Conservation (phyloP, 2,113 vertebrate species). For the Boleophthalmus pectinirostris region DNA sequence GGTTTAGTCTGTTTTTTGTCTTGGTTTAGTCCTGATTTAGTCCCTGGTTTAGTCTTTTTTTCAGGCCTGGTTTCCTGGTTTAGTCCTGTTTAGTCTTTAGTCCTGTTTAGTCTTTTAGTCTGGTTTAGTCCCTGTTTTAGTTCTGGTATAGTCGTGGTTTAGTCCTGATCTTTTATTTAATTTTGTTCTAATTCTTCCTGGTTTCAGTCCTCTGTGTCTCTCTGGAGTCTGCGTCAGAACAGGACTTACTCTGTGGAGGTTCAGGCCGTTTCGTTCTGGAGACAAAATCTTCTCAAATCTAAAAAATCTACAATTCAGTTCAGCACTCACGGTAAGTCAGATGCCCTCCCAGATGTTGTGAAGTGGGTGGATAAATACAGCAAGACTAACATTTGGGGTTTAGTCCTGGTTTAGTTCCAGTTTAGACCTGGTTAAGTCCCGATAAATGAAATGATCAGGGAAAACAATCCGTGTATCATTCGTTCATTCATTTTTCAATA, state of each 20-base stretch:
- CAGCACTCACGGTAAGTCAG: slow-evolving; percentile 61
- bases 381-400: background rate
- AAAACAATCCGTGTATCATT: too few species aligned
- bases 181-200: background rate
- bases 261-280: slow-evolving; percentile 89
- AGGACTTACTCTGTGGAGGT: slow-evolving; percentile 86
- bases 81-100: background rate
- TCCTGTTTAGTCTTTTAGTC: background rate
- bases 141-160: background rate
- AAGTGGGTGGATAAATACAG: background rate
- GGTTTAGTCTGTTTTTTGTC: too few species aligned
- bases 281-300: slow-evolving; percentile 86
- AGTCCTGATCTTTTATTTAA: background rate
- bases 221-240: slow-evolving; percentile 83
- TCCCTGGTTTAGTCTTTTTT: too few species aligned
- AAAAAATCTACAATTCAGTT: slow-evolving; percentile 83
- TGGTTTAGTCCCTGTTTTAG: background rate
- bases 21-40: too few species aligned
- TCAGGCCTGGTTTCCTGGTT: background rate
- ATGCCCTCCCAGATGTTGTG: background rate
- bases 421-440: too few species aligned
- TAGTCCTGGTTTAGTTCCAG: too few species aligned
- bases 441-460: too few species aligned
- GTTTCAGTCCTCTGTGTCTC: slow-evolving; percentile 68
- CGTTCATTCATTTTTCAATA: too few species aligned